Evolutionary conservation across 2,888 invertebrate species (phyloP).

Genomic region (Fragum whitleyi): DNA sequence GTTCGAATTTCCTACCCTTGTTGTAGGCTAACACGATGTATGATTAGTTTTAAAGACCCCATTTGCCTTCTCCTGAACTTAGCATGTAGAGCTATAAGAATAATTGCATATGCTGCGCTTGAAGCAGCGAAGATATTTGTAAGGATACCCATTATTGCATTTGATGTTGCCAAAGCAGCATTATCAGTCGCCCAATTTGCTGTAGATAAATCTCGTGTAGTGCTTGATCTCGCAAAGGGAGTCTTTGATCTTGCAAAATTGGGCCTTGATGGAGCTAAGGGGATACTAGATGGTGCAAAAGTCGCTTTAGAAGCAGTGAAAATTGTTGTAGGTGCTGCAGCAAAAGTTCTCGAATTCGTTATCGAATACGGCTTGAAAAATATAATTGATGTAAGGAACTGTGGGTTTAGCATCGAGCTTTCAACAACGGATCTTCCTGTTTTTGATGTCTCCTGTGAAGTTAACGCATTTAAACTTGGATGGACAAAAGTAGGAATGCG

Average conservation of each 20-base stretch:
- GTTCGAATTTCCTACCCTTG: constrained; percentile 53
- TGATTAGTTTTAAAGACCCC: constrained; percentile 52
- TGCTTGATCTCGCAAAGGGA: constrained; percentile 46
- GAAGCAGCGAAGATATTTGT: constrained; percentile 59
- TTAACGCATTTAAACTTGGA: constrained; percentile 51
- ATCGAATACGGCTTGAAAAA: constrained; percentile 44
- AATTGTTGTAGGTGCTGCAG: constrained; percentile 32
- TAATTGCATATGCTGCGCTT: constrained; percentile 49
- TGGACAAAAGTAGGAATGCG: constrained; percentile 39
- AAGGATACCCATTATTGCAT: constrained; percentile 46
- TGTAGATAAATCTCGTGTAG: constrained; percentile 59
- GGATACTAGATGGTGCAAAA: constrained; percentile 41
- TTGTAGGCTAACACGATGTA: constrained; percentile 45
- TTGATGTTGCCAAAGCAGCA: constrained; percentile 56
- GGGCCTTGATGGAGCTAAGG: constrained; percentile 46
- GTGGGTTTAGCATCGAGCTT: constrained; percentile 56
- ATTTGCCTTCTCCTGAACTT: constrained; percentile 50
- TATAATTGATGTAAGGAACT: constrained; percentile 55
- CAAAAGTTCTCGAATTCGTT: constrained; percentile 46
- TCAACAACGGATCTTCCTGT: constrained; percentile 44
- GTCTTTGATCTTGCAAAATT: constrained; percentile 44
- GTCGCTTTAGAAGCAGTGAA: constrained; percentile 50
- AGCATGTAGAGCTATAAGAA: constrained; percentile 44
- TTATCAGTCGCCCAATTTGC: constrained; percentile 53
- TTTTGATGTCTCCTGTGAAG: constrained; percentile 57